Evolutionary conservation across 92 coral and sea anemone species (phyloP).

Genomic region (Zoanthus solanderi): DNA sequence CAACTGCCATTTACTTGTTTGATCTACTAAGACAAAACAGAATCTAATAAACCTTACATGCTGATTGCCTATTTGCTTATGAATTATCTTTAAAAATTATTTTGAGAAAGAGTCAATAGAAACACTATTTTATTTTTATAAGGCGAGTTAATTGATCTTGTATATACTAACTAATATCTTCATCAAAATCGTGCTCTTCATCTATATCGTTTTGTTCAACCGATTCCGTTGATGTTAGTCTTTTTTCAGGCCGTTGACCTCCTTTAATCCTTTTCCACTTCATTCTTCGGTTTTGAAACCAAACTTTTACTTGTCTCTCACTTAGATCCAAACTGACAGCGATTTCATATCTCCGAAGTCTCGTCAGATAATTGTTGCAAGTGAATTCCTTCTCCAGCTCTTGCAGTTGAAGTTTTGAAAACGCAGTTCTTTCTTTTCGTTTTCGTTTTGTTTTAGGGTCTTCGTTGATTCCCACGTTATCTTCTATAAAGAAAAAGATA

Average conservation of each 20-base stretch:
- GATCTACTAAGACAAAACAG: too few relatives aligned
- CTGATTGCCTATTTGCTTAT: too few relatives aligned
- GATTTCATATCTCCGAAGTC: conserved; percentile 89
- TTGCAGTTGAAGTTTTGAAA: conserved; percentile 86
- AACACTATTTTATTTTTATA: too few relatives aligned
- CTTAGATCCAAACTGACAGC: conserved; percentile 89
- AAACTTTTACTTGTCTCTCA: conserved; percentile 89
- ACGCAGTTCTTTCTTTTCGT: conserved; percentile 91
- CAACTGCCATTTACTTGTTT: too few relatives aligned
- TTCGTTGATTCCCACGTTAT: neutral
- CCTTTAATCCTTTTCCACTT: conserved; percentile 92
- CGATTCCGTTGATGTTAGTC: conserved; percentile 39
- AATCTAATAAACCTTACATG: too few relatives aligned
- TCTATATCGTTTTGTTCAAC: conserved; percentile 8
- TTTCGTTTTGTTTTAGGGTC: conserved; percentile 47
- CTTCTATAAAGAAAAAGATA: neutral
- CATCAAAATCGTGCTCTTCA: conserved; percentile 23
- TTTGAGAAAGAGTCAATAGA: too few relatives aligned
- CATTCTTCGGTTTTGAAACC: conserved; percentile 96
- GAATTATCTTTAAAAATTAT: too few relatives aligned
- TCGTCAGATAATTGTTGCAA: conserved; percentile 85
- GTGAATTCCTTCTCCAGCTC: conserved; percentile 89
- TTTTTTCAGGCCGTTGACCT: conserved; percentile 74
- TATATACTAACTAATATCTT: conserved; percentile 21
- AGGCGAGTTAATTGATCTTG: neutral